These are phyloP conservation scores for Enteromius anoplus DNA, from an alignment of 2,797 vertebrate species.

Conservation along the genomic window DNA sequence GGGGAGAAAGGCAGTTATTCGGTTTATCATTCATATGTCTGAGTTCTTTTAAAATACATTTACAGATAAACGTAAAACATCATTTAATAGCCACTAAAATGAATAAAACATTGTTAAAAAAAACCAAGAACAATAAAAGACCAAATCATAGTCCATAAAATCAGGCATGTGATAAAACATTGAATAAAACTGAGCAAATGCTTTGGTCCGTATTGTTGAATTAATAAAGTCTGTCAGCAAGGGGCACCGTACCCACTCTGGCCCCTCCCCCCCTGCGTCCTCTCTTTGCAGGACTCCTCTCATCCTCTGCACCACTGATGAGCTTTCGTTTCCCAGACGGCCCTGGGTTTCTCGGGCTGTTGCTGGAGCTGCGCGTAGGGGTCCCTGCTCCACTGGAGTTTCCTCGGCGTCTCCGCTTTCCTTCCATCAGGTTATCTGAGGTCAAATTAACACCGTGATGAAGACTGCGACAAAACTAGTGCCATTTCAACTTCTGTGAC, in stretches of 20 bases:
- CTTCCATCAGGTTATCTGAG: slow-evolving; percentile 95
- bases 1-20: not conserved
- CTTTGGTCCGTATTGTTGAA: not conserved
- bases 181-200: not conserved
- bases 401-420: slow-evolving; percentile 88
- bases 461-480: not conserved
- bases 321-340: slow-evolving; percentile 86
- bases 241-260: slow-evolving; percentile 79
- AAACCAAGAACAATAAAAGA: not conserved
- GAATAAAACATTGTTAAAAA: slow-evolving; percentile 17
- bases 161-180: slow-evolving; percentile 7
- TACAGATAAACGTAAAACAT: slow-evolving; percentile 19
- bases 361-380: slow-evolving; percentile 77
- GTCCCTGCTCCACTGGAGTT: slow-evolving; percentile 73
- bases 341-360: slow-evolving; percentile 76
- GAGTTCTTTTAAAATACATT: slow-evolving; percentile 26
- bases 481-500: not conserved
- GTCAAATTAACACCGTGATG: not conserved
- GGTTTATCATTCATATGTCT: slow-evolving; percentile 1
- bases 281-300: slow-evolving; percentile 85
- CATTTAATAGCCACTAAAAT: slow-evolving; percentile 36
- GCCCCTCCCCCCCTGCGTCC: slow-evolving; percentile 81
- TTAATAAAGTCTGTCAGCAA: slow-evolving; percentile 46
- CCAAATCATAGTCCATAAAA: slow-evolving; percentile 8
- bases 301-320: slow-evolving; percentile 73